Percentiles rank a stretch among this genome's conserved stretches.
These are phyloP conservation scores for Eristalinus sepulchralis DNA, from an alignment of 2,888 invertebrate genomes.

Conservation along the genomic window DNA sequence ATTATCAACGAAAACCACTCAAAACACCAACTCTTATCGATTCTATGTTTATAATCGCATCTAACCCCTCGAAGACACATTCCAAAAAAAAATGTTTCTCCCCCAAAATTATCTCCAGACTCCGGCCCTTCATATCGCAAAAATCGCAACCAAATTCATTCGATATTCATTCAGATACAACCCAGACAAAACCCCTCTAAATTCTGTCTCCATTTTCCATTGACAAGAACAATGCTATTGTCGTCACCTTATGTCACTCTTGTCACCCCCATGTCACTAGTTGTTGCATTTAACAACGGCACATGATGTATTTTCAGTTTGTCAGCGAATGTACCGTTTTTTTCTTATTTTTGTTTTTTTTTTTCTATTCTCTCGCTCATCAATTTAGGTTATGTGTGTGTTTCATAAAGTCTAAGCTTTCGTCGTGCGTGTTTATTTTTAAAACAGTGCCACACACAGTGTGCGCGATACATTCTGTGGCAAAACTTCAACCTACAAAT, in stretches of 20 bases:
- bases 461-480: background rate
- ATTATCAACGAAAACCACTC: background rate
- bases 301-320: background rate
- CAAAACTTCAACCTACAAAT: slow-evolving; percentile 28
- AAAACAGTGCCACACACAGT: slow-evolving; percentile 25
- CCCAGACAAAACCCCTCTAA: background rate
- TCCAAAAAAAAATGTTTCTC: background rate
- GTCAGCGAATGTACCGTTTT: background rate
- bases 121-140: background rate
- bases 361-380: background rate
- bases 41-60: background rate
- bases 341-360: background rate
- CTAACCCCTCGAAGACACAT: background rate
- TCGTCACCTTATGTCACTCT: background rate
- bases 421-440: slow-evolving; percentile 39
- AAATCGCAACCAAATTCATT: background rate
- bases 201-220: background rate
- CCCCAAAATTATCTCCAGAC: background rate
- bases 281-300: background rate
- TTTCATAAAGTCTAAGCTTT: slow-evolving; percentile 44
- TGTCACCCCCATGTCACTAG: background rate
- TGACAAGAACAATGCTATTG: background rate
- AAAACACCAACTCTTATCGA: background rate
- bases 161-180: background rate
- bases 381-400: slow-evolving; percentile 37